Evolutionary conservation across 2,888 invertebrate species (phyloP).

Genomic region (Euplexia lucipara): DNA sequence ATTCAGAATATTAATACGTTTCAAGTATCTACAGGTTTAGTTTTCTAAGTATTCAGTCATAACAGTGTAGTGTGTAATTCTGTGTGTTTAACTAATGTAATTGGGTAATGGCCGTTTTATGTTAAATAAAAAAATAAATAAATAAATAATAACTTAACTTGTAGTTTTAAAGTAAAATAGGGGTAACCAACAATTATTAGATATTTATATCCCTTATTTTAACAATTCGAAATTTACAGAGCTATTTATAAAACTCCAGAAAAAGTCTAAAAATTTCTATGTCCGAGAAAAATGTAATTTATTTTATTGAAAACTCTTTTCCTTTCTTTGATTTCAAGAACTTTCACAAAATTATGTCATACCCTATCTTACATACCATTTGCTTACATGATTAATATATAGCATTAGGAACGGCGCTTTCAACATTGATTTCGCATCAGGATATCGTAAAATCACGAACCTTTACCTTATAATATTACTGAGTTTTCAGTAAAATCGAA

Average conservation of each 20-base stretch:
- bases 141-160: too few relatives aligned
- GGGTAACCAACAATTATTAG: too few relatives aligned
- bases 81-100: too few relatives aligned
- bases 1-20: conserved; percentile 3
- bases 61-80: too few relatives aligned
- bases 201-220: too few relatives aligned
- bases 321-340: background rate
- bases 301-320: background rate
- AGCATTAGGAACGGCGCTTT: conserved; percentile 28
- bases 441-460: conserved; percentile 37
- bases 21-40: background rate
- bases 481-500: conserved; percentile 52
- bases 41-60: background rate
- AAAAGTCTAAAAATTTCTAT: background rate
- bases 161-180: too few relatives aligned
- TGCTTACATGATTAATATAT: conserved; percentile 10
- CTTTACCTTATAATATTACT: conserved; percentile 26
- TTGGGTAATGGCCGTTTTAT: too few relatives aligned
- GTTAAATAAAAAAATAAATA: too few relatives aligned
- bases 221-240: background rate
- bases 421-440: conserved; percentile 46
- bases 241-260: background rate
- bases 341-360: conserved; percentile 12
- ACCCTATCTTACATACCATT: conserved; percentile 17
- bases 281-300: background rate